A percentile compares a stretch with the other conserved stretches of the same genome.
Conservation (phyloP, 1,140 invertebrate species). For the Pinna nobilis region DNA sequence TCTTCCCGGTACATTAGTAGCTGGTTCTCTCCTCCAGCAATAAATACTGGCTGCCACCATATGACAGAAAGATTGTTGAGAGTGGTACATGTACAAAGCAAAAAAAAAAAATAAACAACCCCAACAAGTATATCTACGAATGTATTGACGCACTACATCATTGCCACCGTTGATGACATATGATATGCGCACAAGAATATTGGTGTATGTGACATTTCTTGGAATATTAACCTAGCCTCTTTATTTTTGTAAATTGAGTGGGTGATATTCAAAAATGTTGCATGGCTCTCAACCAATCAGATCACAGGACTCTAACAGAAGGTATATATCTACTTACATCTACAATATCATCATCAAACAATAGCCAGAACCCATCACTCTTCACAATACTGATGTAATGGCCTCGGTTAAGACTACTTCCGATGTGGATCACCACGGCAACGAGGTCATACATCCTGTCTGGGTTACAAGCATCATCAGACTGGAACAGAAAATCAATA, state of each 20-base stretch:
- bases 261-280: too few species aligned
- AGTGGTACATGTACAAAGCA: neutral
- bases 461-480: conserved; percentile 97
- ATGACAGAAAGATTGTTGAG: too few species aligned
- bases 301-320: too few species aligned
- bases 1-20: too few species aligned
- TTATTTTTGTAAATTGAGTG: too few species aligned
- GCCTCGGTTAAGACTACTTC: conserved; percentile 97
- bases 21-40: too few species aligned
- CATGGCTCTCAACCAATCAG: too few species aligned
- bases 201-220: too few species aligned
- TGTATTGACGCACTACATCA: neutral
- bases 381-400: conserved; percentile 99
- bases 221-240: too few species aligned
- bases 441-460: conserved; percentile 98
- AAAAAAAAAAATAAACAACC: neutral
- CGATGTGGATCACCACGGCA: conserved; percentile 99
- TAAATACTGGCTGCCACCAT: too few species aligned
- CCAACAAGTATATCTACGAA: neutral
- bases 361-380: conserved; percentile 98
- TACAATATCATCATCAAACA: conserved; percentile 99
- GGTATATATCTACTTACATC: conserved; percentile 96
- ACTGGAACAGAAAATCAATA: conserved; percentile 78
- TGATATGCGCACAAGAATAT: too few species aligned
- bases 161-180: neutral